Evolutionary conservation across 2,113 vertebrate genomes (phyloP).

Genomic region (Hippocampus comes): DNA sequence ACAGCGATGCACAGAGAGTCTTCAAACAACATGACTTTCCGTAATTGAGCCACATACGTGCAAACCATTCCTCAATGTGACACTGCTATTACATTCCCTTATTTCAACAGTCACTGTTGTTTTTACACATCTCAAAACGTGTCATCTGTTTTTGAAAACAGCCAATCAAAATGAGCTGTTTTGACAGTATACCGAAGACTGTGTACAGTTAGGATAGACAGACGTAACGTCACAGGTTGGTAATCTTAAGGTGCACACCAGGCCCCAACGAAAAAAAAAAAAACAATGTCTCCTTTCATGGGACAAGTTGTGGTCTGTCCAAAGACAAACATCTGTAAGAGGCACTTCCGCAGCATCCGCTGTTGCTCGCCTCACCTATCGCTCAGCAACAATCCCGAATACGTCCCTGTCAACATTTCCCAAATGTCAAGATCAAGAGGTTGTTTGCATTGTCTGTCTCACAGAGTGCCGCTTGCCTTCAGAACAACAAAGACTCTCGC

Average conservation of each 20-base stretch:
- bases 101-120: constrained; percentile 35
- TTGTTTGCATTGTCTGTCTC: constrained; percentile 28
- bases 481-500: constrained; percentile 82
- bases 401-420: neutral
- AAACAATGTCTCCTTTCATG: constrained; percentile 49
- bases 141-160: constrained; percentile 10
- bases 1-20: too few species aligned
- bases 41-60: too few species aligned
- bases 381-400: constrained; percentile 22
- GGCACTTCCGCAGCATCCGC: constrained; percentile 11
- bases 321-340: constrained; percentile 33
- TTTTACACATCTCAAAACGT: constrained; percentile 20
- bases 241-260: constrained; percentile 33
- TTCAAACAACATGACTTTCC: too few species aligned
- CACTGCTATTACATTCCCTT: constrained; percentile 17
- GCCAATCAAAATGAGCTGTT: constrained; percentile 19
- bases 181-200: constrained; percentile 15
- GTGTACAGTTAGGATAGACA: constrained; percentile 5
- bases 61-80: too few species aligned
- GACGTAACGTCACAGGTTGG: constrained; percentile 19
- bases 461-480: constrained; percentile 78
- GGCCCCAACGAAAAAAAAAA: constrained; percentile 25
- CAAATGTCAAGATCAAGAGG: neutral
- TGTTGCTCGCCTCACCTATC: constrained; percentile 19
- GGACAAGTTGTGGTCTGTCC: constrained; percentile 55